Base-by-base conservation (phyloP, 2,113 vertebrate genomes). In the Casuarius casuarius region DNA sequence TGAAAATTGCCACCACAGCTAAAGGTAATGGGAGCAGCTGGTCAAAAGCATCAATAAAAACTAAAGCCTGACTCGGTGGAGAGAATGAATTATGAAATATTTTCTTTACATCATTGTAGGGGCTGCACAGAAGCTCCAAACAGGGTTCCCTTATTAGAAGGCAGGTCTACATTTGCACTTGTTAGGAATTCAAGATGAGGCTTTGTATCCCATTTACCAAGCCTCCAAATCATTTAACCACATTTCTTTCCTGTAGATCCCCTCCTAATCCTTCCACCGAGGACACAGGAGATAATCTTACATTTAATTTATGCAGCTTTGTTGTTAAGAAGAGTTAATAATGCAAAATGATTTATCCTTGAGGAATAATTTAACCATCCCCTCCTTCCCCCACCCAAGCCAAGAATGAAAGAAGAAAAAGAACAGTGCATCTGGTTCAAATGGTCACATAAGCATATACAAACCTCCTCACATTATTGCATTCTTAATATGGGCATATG, bases 261-360 rank as follows among this genome's bases (percentile, higher is more conserved):
- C 66, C 28, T 94, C 74, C 78, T 96, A 89, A 95, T 95, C 86
- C 90, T 92, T 94, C 95, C 84, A 85, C 87, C 54, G 89, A 95
- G 94, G 49, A 76, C 81, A 49, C 28, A 56, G 73, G 33, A 85
- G 91, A 92, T 94, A 91, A 95, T 94, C 77, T 95, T 91, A 94
- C 61, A 46, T 82, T 92, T 92, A 94, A 97, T 94, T 91, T 97
- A 95, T 96, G 74, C 91, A 89, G 77, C 78, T 89, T 96, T 97
- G 81, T 89, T 96, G 80, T 91, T 92, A 75, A 92, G 89, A 95
- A 84, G 77, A 91, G 81, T 95, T 95, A 94, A 92, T 96, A 94
- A 94, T 74, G 71, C 0, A 0, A 89, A 94, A 95, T 95, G 10
- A 94, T 92, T 95, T 94, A 89, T 91, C 92, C 91, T 94, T 1